Base-by-base conservation (phyloP, 2,113 vertebrate species). In the Mungos mungo region DNA sequence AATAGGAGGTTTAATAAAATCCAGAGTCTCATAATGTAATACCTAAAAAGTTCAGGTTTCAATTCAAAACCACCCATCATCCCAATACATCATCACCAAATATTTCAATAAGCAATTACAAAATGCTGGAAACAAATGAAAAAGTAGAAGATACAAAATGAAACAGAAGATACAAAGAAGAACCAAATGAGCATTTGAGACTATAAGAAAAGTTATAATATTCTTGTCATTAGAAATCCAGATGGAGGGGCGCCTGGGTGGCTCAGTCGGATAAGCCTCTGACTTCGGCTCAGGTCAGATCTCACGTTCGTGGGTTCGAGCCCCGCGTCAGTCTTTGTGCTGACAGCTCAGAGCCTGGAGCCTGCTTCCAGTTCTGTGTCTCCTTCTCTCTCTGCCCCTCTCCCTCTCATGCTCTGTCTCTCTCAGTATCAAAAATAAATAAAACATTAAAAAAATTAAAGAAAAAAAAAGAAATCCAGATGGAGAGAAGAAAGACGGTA, bases 31-130 rank as follows among this genome's bases (percentile, higher is more conserved):
- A 79, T 77, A 77, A 77, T 11, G 74, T 60, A 63, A 47, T 54
- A 87, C 21, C 69, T 91, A 77, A 82, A 91, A 83, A 50, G 52
- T 79, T 90, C 63, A 71, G 13, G 18, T 85, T 96, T 95, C 81
- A 79, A 38, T 0, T 65, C 41, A 91, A 82, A 96, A 93, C 71
- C 18, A 63, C 14, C 27, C 15, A 88, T 69, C n/a, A 76, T 21
- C 74, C 52, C 68, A 60, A 86, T 50, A 50, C 50, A 50, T 50
- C 50, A 50, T 35, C 38, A 81, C n/a, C 90, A 84, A 81, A 87
- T 65, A 50, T 13, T 65, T 90, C 66, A 63, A 63, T 52, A 31
- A 54, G 41, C 33, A 84, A 84, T 50, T 77, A 89, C 16, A 96
- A 47, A 52, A 89, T n/a, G 52, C n/a, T 87, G 50, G 29, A 82